Percentiles rank a stretch among this genome's conserved stretches.
phyloP scores from a whole-genome alignment of 1,140 invertebrate genomes.

The Halictus rubicundus region DNA sequence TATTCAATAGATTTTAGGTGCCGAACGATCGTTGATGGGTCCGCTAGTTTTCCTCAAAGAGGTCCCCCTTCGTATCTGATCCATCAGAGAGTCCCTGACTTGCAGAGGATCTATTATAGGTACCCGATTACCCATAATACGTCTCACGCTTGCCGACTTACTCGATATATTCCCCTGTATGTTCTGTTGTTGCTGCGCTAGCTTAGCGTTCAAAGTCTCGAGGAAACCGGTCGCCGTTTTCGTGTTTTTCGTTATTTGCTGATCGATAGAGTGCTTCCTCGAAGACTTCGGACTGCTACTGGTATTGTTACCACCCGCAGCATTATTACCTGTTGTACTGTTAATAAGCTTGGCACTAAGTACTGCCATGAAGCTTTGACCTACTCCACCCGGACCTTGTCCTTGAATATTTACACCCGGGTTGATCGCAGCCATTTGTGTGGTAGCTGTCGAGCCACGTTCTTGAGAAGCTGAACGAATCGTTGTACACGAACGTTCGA shows the following conservation, averaged over 20 bases:
- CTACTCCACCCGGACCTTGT: conserved; percentile 80
- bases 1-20: conserved; percentile 85
- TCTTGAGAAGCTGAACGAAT: conserved; percentile 68
- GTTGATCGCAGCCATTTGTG: conserved; percentile 61
- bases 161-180: conserved; percentile 82
- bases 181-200: conserved; percentile 81
- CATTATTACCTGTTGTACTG: conserved; percentile 68
- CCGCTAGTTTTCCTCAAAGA: conserved; percentile 86
- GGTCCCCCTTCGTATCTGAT: conserved; percentile 93
- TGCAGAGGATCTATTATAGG: conserved; percentile 81
- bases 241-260: conserved; percentile 69
- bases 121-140: conserved; percentile 81
- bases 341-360: conserved; percentile 86
- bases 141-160: conserved; percentile 86
- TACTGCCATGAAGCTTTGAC: conserved; percentile 86
- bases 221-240: conserved; percentile 83
- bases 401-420: conserved; percentile 37
- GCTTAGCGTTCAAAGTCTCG: conserved; percentile 88
- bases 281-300: conserved; percentile 72
- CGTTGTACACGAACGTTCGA: conserved; percentile 66
- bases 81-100: conserved; percentile 88
- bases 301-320: conserved; percentile 69
- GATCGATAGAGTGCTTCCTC: conserved; percentile 66
- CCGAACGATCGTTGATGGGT: conserved; percentile 84
- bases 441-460: conserved; percentile 69